Evolutionary conservation across 1,140 invertebrate species (phyloP), one percentile per base, ranked within the genome.

Genomic region (Argopecten irradians): DNA sequence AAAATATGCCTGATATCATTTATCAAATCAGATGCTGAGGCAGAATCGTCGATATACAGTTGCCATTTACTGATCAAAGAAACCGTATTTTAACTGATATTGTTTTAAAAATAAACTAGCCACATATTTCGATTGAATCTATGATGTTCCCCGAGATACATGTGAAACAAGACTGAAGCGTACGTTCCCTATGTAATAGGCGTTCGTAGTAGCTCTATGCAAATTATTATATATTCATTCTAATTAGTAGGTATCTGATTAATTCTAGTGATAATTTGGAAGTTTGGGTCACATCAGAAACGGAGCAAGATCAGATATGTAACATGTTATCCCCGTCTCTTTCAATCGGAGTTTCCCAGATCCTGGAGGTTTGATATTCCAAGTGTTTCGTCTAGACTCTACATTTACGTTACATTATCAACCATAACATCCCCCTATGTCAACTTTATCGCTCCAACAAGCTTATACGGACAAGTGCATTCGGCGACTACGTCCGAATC

Each of bases 191-290:
- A 71, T 28, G 55, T 71, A 16, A 0, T 28, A 71, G 22, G 55
- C 55, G 55, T 71, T 71, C 55, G 22, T 71, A 28, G 22, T 71
- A 71, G 55, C 55, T 71, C 55, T 71, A 71, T 71, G 55, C 55
- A 71, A 71, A 71, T 71, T 71, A 71, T 71, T 71, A 71, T 71
- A 71, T 71, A 71, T 71, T 71, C 55, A 71, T 71, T 71, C 55
- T 71, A 71, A 71, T 71, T 71, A 71, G 55, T 11, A 71, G 55
- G 55, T n/a, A 71, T 71, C 55, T 71, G 55, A 71, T 71, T 71
- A 71, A 71, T 71, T 71, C 55, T 71, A 28, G 55, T 71, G 55
- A 71, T 71, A 71, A 71, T 71, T 71, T 71, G 55, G 55, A 71
- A 71, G 55, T 71, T 71, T 71, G 55, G 55, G 55, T 71, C 55